Percentiles rank a stretch among this genome's conserved stretches.
phyloP scores from a whole-genome alignment of 2,888 invertebrate species.

The Drosophila phalerata region DNA sequence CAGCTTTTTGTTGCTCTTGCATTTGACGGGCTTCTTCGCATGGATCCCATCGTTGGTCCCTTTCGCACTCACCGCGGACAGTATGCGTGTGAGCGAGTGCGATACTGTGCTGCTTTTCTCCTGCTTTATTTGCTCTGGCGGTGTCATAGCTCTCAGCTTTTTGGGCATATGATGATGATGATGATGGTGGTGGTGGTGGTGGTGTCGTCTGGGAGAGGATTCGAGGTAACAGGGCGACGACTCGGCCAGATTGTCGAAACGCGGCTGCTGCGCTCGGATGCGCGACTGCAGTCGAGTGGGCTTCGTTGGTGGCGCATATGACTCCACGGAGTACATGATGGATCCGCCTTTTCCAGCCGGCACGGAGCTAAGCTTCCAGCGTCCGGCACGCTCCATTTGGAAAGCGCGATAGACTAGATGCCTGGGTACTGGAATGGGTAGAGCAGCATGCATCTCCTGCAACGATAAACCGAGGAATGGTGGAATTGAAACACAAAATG shows the following conservation, averaged over 20 bases:
- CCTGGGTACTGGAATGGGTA: conserved; percentile 66
- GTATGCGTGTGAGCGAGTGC: conserved; percentile 14
- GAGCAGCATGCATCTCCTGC: conserved; percentile 59
- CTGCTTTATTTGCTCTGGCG: conserved; percentile 12
- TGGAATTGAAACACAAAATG: neutral
- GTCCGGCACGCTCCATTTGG: conserved; percentile 66
- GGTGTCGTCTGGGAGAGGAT: neutral
- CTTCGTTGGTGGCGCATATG: conserved; percentile 54
- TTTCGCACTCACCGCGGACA: conserved; percentile 16
- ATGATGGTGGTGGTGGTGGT: no score
- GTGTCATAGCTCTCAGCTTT: conserved; percentile 9
- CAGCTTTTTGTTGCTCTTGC: conserved; percentile 10
- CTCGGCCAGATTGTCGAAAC: conserved; percentile 46
- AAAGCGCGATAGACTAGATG: conserved; percentile 62
- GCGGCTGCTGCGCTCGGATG: conserved; percentile 28
- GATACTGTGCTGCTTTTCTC: conserved; percentile 1
- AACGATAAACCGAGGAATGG: no score
- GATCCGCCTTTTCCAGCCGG: conserved; percentile 23
- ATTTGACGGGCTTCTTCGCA: neutral
- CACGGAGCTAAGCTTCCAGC: conserved; percentile 51
- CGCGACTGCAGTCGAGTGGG: conserved; percentile 18
- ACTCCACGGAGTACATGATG: conserved; percentile 53
- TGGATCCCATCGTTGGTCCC: neutral
- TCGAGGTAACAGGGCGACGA: conserved; percentile 7
- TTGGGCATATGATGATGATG: neutral